Percentiles rank a stretch among this genome's conserved stretches.
These are phyloP conservation scores for Cabera pusaria DNA, from an alignment of 2,888 invertebrate genomes.

Conservation along the genomic window DNA sequence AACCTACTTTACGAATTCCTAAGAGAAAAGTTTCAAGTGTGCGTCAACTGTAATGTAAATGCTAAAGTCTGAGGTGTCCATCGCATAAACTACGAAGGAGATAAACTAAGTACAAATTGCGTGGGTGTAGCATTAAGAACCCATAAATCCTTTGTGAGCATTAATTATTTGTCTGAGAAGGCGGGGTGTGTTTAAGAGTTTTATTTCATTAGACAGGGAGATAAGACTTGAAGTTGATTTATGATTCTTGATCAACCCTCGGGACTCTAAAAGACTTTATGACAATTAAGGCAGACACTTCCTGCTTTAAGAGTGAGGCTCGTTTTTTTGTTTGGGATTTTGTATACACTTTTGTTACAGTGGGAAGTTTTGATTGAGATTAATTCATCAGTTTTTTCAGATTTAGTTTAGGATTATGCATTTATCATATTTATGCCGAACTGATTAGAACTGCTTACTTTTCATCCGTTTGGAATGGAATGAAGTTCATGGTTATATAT, in stretches of 20 bases:
- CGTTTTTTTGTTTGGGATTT: conserved; percentile 10
- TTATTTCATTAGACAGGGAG: conserved; percentile 70
- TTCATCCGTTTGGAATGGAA: no score
- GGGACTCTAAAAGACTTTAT: conserved; percentile 34
- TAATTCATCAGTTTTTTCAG: conserved; percentile 3
- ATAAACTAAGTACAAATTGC: conserved; percentile 45
- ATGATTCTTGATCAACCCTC: conserved; percentile 54
- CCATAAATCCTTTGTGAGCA: conserved; percentile 64
- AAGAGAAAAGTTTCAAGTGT: conserved; percentile 15
- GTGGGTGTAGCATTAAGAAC: conserved; percentile 74
- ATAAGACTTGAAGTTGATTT: conserved; percentile 65
- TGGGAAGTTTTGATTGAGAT: conserved; percentile 9
- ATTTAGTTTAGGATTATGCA: no score
- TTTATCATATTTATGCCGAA: no score
- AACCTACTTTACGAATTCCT: no score
- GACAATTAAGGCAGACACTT: conserved; percentile 47
- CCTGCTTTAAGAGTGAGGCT: conserved; percentile 33
- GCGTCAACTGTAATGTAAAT: conserved; percentile 1
- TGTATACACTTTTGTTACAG: conserved; percentile 1
- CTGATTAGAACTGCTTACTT: no score
- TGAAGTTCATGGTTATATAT: no score
- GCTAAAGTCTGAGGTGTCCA: conserved; percentile 39
- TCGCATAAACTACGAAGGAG: conserved; percentile 43
- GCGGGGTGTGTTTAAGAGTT: conserved; percentile 48
- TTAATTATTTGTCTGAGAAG: conserved; percentile 63